These are phyloP conservation scores for Harpegnathos saltator DNA, from an alignment of 1,140 invertebrate species.

Conservation along the genomic window DNA sequence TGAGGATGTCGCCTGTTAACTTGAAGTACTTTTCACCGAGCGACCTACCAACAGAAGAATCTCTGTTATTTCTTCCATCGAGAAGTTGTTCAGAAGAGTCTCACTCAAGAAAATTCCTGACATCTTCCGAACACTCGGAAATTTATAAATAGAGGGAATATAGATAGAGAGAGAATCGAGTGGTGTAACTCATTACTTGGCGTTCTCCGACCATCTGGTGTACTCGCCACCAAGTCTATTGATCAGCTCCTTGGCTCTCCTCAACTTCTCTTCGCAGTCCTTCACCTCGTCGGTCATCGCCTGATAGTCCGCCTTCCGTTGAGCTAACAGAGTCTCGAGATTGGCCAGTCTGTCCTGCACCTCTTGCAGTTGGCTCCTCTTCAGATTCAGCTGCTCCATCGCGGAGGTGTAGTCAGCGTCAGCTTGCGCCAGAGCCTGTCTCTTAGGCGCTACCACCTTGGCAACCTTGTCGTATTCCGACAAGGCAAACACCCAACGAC, in stretches of 20 bases:
- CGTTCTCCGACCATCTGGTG: conserved; percentile 93
- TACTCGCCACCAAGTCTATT: conserved; percentile 94
- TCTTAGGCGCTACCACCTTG: conserved; percentile 95
- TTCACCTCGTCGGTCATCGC: conserved; percentile 93
- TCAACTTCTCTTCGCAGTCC: conserved; percentile 94
- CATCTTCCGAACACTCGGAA: too few species aligned
- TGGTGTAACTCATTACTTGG: conserved; percentile 83
- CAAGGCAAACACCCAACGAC: conserved; percentile 96
- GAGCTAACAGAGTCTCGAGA: conserved; percentile 89
- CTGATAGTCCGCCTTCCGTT: conserved; percentile 86
- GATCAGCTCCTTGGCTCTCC: conserved; percentile 96
- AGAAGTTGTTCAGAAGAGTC: neutral
- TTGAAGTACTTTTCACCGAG: conserved; percentile 89
- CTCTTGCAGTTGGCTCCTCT: conserved; percentile 91
- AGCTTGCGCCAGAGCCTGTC: conserved; percentile 91
- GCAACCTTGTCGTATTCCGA: conserved; percentile 97
- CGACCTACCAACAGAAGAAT: conserved; percentile 56
- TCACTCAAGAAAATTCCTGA: neutral
- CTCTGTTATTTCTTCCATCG: neutral
- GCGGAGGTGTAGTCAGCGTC: conserved; percentile 90
- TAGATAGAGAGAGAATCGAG: too few species aligned
- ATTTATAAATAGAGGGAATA: too few species aligned
- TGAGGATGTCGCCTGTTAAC: conserved; percentile 81
- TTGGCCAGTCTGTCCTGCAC: conserved; percentile 87
- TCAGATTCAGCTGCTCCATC: conserved; percentile 90